These are phyloP conservation scores for Etheostoma cragini DNA, from an alignment of 2,113 vertebrate species.

Conservation along the genomic window DNA sequence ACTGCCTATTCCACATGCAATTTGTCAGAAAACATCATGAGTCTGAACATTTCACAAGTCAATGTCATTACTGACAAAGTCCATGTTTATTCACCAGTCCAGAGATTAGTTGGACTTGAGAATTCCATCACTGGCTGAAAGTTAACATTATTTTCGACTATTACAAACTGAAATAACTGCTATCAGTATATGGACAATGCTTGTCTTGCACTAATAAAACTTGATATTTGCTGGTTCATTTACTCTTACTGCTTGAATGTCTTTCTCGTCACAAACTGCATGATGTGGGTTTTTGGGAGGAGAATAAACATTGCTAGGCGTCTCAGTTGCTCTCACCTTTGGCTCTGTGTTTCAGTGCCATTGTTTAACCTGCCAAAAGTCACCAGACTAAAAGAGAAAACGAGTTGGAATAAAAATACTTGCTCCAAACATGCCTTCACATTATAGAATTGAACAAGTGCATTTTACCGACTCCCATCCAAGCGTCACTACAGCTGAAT, in stretches of 20 bases:
- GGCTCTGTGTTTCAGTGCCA: background rate
- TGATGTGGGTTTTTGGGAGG: background rate
- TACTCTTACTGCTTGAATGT: background rate
- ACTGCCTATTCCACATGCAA: too few relatives aligned
- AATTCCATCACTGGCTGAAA: too few relatives aligned
- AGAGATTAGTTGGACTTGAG: too few relatives aligned
- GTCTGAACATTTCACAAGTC: too few relatives aligned
- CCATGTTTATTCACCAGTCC: too few relatives aligned
- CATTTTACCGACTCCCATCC: conserved; percentile 20
- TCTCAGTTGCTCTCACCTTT: background rate
- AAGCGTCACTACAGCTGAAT: conserved; percentile 32
- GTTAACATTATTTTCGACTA: too few relatives aligned
- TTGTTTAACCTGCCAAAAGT: conserved; percentile 2
- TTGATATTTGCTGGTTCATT: background rate
- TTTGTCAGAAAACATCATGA: too few relatives aligned
- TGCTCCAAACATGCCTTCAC: conserved; percentile 1
- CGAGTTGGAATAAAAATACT: background rate
- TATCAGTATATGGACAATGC: too few relatives aligned
- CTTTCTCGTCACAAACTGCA: background rate
- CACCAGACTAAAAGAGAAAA: background rate
- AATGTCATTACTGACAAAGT: too few relatives aligned
- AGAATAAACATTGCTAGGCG: background rate
- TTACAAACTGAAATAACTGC: too few relatives aligned
- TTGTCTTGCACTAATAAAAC: background rate
- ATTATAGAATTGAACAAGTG: conserved; percentile 11